Percentiles rank a stretch among this genome's conserved stretches.
phyloP scores from a whole-genome alignment of 2,113 vertebrate species.

The Pipa parva region DNA sequence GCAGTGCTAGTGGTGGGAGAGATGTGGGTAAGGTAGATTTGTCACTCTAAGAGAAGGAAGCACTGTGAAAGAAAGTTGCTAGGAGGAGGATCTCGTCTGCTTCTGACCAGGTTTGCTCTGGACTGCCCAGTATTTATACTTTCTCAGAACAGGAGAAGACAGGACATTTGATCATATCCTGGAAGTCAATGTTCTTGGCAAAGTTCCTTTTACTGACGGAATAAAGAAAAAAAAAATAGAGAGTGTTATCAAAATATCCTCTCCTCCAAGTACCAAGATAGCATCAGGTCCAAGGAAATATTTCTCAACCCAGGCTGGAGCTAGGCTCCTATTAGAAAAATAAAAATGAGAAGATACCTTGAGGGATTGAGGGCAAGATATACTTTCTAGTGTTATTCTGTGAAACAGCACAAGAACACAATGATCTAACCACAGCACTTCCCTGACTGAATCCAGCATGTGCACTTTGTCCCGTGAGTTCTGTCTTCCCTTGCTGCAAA shows the following conservation, averaged over 20 bases:
- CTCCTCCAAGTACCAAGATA: background rate
- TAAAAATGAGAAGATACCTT: too few relatives aligned
- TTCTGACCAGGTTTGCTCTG: slow-evolving; percentile 42
- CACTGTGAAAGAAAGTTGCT: background rate
- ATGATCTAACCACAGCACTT: background rate
- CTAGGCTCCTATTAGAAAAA: background rate
- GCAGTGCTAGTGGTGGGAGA: too few relatives aligned
- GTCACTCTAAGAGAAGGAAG: too few relatives aligned
- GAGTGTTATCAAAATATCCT: slow-evolving; percentile 1
- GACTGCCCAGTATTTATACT: slow-evolving; percentile 57
- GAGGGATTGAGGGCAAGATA: background rate
- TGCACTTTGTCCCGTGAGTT: background rate
- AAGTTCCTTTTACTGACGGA: background rate
- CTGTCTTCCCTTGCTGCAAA: background rate
- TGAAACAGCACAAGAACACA: background rate
- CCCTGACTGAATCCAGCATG: slow-evolving; percentile 9
- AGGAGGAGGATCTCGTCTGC: slow-evolving; percentile 40
- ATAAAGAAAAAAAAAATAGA: background rate
- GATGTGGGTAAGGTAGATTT: too few relatives aligned
- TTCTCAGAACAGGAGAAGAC: slow-evolving; percentile 43
- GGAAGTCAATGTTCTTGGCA: slow-evolving; percentile 47
- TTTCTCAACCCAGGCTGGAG: background rate
- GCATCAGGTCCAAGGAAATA: slow-evolving; percentile 36
- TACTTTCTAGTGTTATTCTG: background rate
- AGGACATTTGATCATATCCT: slow-evolving; percentile 42